phyloP scores from a whole-genome alignment of 2,888 invertebrate genomes.

The Sacculina carcini region DNA sequence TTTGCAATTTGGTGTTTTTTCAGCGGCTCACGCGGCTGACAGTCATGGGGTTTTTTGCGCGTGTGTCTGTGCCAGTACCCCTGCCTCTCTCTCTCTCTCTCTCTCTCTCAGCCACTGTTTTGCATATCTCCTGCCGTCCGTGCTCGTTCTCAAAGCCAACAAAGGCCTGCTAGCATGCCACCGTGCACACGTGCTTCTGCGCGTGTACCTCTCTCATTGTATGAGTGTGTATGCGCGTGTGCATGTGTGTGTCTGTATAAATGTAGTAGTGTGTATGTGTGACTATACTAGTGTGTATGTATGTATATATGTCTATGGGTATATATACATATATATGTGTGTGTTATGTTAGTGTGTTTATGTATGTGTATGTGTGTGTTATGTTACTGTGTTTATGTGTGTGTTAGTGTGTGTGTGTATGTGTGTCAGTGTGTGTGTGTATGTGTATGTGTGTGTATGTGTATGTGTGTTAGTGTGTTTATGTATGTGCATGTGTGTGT shows the following conservation, averaged over 20 bases:
- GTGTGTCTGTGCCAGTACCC: neutral
- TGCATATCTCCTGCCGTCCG: neutral
- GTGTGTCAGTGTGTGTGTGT: too few relatives aligned
- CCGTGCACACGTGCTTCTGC: neutral
- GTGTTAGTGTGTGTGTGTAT: too few relatives aligned
- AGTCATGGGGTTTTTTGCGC: neutral
- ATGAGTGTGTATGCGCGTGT: neutral
- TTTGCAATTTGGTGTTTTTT: neutral
- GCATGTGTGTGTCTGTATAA: neutral
- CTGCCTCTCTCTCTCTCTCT: neutral
- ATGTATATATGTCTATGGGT: neutral
- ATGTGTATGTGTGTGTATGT: constrained; percentile 1
- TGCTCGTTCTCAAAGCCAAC: too few relatives aligned
- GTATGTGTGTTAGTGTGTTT: too few relatives aligned
- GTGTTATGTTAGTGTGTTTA: too few relatives aligned
- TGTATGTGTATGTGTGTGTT: too few relatives aligned
- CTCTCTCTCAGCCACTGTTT: neutral
- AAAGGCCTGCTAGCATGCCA: too few relatives aligned
- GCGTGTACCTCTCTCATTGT: neutral
- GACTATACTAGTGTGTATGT: neutral
- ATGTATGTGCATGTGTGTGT: too few relatives aligned
- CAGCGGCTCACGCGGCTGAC: neutral
- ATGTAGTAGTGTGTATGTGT: neutral
- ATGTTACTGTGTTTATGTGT: too few relatives aligned
- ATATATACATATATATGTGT: neutral